Evolutionary conservation across 1,140 invertebrate species (phyloP).

Genomic region (Bradysia coprophila): DNA sequence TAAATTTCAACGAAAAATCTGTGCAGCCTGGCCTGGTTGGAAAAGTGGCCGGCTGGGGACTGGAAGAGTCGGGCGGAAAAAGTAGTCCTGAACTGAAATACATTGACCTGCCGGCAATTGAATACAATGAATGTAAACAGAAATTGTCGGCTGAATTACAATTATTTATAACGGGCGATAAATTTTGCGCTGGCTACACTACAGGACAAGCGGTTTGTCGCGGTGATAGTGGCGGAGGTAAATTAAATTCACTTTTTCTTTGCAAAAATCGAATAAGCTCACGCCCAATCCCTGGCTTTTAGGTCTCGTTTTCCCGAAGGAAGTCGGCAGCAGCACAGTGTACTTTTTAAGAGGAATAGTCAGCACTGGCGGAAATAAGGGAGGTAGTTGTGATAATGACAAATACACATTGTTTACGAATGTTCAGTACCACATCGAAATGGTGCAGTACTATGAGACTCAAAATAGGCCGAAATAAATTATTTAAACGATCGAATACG

Average conservation of each 20-base stretch:
- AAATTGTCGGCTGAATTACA: conserved; percentile 2
- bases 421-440: conserved; percentile 3
- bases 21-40: neutral
- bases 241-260: neutral
- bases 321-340: conserved; percentile 1
- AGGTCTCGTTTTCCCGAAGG: conserved; percentile 12
- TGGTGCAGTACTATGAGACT: neutral
- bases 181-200: conserved; percentile 7
- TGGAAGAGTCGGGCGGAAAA: conserved; percentile 1
- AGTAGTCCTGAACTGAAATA: conserved; percentile 3
- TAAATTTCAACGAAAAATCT: neutral
- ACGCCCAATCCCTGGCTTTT: conserved; percentile 3
- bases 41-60: conserved; percentile 8
- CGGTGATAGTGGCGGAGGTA: conserved; percentile 10
- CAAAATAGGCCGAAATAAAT: neutral
- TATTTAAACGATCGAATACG: no score
- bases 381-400: conserved; percentile 11
- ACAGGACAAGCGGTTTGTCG: conserved; percentile 2
- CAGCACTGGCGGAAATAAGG: conserved; percentile 12
- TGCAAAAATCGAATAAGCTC: neutral
- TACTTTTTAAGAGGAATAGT: conserved; percentile 17
- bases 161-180: conserved; percentile 5
- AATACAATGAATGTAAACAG: conserved; percentile 3
- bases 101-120: conserved; percentile 4
- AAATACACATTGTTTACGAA: conserved; percentile 16